Percentiles rank a stretch among this genome's conserved stretches.
Conservation (phyloP, 2,113 vertebrate species). For the Polyodon spathula region DNA sequence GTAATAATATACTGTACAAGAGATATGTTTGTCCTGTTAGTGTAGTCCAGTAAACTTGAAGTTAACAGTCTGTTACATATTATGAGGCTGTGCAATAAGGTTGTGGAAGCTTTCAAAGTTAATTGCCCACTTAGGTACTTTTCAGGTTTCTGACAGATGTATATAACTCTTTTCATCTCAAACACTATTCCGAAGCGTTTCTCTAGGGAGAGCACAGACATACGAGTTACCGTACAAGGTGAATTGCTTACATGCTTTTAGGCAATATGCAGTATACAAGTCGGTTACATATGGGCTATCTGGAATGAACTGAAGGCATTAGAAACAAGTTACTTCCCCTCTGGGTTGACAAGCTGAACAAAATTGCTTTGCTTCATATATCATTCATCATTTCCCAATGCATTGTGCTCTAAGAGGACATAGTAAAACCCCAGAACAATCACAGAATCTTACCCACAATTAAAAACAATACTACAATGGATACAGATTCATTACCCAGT, state of each 20-base stretch:
- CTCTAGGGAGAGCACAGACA: constrained; percentile 12
- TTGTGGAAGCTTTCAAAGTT: constrained; percentile 18
- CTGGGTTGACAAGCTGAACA: constrained; percentile 20
- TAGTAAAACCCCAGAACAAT: not conserved
- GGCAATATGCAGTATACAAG: not conserved
- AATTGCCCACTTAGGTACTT: constrained; percentile 25
- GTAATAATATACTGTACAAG: too few relatives aligned
- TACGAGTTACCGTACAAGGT: not conserved
- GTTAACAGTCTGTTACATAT: not conserved
- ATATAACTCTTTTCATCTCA: constrained; percentile 16
- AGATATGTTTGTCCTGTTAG: too few relatives aligned
- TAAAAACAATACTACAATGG: not conserved
- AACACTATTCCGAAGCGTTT: constrained; percentile 15
- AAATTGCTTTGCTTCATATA: constrained; percentile 26
- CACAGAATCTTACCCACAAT: not conserved
- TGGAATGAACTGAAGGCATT: constrained; percentile 20
- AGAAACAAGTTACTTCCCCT: constrained; percentile 22
- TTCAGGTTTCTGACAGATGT: constrained; percentile 23
- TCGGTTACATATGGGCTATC: constrained; percentile 9
- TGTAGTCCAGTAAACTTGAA: constrained; percentile 5
- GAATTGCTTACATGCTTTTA: constrained; percentile 10
- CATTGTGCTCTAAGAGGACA: constrained; percentile 15
- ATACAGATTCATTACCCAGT: too few relatives aligned
- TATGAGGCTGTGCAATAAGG: not conserved
- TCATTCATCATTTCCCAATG: constrained; percentile 31